Evolutionary conservation across 2,113 vertebrate species (phyloP).

Genomic region (Dunckerocampus dactyliophorus): DNA sequence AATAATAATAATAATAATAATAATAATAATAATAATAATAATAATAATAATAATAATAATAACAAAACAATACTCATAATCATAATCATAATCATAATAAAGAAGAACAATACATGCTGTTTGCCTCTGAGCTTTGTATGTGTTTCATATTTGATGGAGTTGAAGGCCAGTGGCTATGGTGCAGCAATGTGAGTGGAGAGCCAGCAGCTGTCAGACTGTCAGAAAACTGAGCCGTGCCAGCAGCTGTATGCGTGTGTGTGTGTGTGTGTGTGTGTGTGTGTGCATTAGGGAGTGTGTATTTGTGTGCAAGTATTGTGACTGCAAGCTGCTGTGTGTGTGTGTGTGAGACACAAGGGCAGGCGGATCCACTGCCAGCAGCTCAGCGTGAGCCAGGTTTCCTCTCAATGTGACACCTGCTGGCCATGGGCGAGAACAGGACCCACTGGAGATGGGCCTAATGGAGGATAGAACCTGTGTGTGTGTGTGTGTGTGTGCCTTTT

Average conservation of each 20-base stretch:
- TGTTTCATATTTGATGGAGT: conserved; percentile 54
- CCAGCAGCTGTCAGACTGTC: conserved; percentile 63
- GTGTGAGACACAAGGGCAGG: conserved; percentile 44
- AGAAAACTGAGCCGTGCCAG: conserved; percentile 54
- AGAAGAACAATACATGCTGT: neutral
- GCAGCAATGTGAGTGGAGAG: conserved; percentile 50
- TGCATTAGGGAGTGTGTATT: conserved; percentile 29
- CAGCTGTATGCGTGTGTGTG: conserved; percentile 44
- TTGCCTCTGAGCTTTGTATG: conserved; percentile 13
- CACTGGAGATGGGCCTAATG: conserved; percentile 42
- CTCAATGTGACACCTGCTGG: conserved; percentile 68
- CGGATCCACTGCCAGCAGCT: conserved; percentile 48
- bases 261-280: conserved; percentile 27
- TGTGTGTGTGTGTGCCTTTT: conserved; percentile 19
- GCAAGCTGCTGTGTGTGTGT: conserved; percentile 14
- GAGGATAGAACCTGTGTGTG: conserved; percentile 31
- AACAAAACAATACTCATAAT: no score
- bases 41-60: neutral
- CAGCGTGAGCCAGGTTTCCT: conserved; percentile 48
- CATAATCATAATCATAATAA: neutral
- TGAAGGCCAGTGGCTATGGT: conserved; percentile 41
- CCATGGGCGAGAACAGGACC: conserved; percentile 43
- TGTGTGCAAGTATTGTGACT: conserved; percentile 22
- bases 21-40: neutral
- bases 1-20: neutral